Evolutionary conservation across 2,797 vertebrate species (phyloP).

Genomic region (Caiman crocodilus): DNA sequence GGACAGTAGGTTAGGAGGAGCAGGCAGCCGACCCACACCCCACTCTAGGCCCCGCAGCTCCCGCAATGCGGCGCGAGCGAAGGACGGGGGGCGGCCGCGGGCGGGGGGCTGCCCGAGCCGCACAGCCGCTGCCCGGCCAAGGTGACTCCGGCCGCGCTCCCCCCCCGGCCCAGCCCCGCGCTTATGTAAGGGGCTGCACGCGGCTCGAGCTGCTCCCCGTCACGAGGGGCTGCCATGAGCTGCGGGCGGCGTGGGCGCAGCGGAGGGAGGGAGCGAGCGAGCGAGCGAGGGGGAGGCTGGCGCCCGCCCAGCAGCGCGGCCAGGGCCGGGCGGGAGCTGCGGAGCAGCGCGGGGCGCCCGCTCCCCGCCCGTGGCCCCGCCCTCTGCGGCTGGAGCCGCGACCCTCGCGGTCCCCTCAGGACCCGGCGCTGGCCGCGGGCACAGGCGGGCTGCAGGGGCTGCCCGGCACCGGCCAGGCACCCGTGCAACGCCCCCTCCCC

Average conservation of each 20-base stretch:
- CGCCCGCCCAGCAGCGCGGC: neutral
- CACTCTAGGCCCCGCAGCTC: conserved; percentile 31
- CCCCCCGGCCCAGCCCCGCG: neutral
- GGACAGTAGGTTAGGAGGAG: conserved; percentile 76
- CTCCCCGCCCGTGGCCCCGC: neutral
- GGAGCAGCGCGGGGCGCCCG: neutral
- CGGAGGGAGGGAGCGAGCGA: neutral
- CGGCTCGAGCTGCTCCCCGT: fast-evolving
- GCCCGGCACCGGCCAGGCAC: neutral
- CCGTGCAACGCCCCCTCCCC: neutral
- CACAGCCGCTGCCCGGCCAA: no score
- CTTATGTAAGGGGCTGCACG: neutral
- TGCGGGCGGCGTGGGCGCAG: no score
- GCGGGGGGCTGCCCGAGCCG: neutral
- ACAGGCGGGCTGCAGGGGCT: neutral
- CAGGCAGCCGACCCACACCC: conserved; percentile 70
- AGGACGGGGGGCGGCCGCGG: neutral
- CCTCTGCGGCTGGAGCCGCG: neutral
- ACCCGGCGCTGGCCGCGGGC: no score
- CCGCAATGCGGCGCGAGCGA: conserved; percentile 68
- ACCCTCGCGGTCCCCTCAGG: neutral
- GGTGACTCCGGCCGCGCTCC: neutral
- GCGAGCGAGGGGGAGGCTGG: neutral
- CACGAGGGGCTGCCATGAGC: neutral
- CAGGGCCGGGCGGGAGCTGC: neutral